Percentiles rank a stretch among this genome's conserved stretches.
phyloP scores from a whole-genome alignment of 2,888 invertebrate genomes.

The Diaprepes abbreviatus region DNA sequence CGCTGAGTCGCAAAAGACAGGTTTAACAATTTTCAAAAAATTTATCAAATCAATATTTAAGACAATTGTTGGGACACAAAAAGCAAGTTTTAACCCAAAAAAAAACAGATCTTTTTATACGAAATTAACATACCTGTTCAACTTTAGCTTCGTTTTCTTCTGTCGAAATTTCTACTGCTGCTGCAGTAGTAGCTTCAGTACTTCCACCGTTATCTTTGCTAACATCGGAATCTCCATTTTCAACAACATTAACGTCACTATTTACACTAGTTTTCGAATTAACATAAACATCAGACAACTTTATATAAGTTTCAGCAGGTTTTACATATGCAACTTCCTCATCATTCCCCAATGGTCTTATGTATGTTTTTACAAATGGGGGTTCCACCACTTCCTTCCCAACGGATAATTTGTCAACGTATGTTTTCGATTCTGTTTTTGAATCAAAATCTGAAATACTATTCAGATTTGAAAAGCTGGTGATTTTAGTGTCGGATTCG shows the following conservation, averaged over 20 bases:
- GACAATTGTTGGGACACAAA: too few species aligned
- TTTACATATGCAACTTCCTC: constrained; percentile 23
- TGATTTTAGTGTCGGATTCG: background rate
- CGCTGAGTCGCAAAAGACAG: too few species aligned
- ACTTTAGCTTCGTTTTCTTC: constrained; percentile 76
- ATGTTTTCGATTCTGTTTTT: constrained; percentile 16
- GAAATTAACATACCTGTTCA: constrained; percentile 74
- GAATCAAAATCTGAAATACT: constrained; percentile 22
- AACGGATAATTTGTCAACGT: constrained; percentile 32
- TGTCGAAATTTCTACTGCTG: constrained; percentile 67
- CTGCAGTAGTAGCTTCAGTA: constrained; percentile 56
- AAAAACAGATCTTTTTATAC: too few species aligned
- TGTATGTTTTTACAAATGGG: constrained; percentile 14
- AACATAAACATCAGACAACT: background rate
- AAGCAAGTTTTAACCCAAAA: too few species aligned
- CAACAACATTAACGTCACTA: constrained; percentile 10
- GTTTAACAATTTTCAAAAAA: too few species aligned
- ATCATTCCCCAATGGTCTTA: constrained; percentile 1
- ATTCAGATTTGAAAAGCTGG: background rate
- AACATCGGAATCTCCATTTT: background rate
- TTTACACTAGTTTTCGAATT: constrained; percentile 2
- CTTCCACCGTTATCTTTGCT: background rate
- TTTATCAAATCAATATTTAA: too few species aligned
- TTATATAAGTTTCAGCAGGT: constrained; percentile 1
- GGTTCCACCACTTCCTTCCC: constrained; percentile 24